phyloP scores from a whole-genome alignment of 2,797 vertebrate species.

The Carduelis carduelis region DNA sequence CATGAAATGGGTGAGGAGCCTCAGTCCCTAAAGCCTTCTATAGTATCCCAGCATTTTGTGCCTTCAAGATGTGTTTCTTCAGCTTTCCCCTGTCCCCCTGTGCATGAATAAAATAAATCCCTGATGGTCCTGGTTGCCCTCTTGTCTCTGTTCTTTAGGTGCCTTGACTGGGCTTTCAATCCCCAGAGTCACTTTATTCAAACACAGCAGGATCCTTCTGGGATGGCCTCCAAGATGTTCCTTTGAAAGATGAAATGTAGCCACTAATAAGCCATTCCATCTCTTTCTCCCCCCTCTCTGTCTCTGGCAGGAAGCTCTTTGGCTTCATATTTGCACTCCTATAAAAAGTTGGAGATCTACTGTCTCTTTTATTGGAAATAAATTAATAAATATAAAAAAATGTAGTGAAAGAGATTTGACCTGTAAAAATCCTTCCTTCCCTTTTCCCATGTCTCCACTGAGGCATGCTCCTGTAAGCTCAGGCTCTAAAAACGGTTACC shows the following conservation, averaged over 20 bases:
- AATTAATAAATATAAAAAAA: not conserved
- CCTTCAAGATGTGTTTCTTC: not conserved
- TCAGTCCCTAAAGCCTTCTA: not conserved
- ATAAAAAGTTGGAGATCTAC: not conserved
- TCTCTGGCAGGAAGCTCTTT: not conserved
- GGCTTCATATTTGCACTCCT: not conserved
- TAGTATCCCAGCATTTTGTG: not conserved
- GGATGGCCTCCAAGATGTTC: slow-evolving; percentile 52
- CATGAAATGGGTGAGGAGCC: not conserved
- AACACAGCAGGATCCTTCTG: slow-evolving; percentile 66
- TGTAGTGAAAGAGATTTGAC: not conserved
- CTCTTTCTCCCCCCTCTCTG: not conserved
- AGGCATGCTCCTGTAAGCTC: not conserved
- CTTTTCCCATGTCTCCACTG: not conserved
- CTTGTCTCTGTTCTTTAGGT: slow-evolving; percentile 26
- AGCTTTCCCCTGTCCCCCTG: not conserved
- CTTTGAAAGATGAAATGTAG: slow-evolving; percentile 63
- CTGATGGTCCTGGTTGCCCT: not conserved
- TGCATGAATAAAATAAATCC: slow-evolving; percentile 3
- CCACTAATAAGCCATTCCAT: slow-evolving; percentile 26
- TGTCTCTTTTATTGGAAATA: not conserved
- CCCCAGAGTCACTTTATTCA: slow-evolving; percentile 31
- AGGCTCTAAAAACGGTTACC: not conserved
- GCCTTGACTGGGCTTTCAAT: not conserved
- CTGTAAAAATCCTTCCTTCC: not conserved